These are phyloP conservation scores for Emmelina monodactyla DNA, from an alignment of 2,888 invertebrate species.

Conservation along the genomic window DNA sequence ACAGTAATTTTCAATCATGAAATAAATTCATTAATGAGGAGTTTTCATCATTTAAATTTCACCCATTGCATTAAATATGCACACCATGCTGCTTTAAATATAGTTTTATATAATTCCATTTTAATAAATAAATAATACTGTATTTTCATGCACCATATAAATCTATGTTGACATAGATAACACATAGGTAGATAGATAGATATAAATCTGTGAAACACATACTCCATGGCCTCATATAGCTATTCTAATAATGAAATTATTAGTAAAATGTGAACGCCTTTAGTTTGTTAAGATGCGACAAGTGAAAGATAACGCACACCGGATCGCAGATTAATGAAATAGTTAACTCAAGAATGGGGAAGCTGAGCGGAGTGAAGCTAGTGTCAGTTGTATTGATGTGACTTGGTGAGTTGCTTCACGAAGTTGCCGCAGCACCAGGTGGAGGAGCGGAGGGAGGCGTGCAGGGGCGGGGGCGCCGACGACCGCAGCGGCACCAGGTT, in stretches of 20 bases:
- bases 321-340: conserved; percentile 13
- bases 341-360: conserved; percentile 13
- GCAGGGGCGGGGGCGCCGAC: conserved; percentile 22
- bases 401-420: conserved; percentile 79
- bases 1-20: no score
- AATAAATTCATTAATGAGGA: no score
- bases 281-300: conserved; percentile 29
- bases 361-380: conserved; percentile 21
- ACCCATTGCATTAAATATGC: no score
- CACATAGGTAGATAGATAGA: no score
- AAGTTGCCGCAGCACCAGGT: conserved; percentile 84
- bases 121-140: conserved; percentile 43
- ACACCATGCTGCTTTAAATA: no score
- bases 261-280: conserved; percentile 35
- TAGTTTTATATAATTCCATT: no score
- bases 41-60: no score
- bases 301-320: conserved; percentile 26
- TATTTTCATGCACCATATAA: conserved; percentile 24
- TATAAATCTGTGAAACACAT: no score
- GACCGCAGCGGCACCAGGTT: conserved; percentile 27
- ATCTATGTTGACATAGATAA: conserved; percentile 50
- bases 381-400: conserved; percentile 75
- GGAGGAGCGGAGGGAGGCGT: conserved; percentile 66
- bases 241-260: no score
- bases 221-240: no score